Base-by-base conservation (phyloP, 2,888 invertebrate genomes). In the Portevinia maculata region DNA sequence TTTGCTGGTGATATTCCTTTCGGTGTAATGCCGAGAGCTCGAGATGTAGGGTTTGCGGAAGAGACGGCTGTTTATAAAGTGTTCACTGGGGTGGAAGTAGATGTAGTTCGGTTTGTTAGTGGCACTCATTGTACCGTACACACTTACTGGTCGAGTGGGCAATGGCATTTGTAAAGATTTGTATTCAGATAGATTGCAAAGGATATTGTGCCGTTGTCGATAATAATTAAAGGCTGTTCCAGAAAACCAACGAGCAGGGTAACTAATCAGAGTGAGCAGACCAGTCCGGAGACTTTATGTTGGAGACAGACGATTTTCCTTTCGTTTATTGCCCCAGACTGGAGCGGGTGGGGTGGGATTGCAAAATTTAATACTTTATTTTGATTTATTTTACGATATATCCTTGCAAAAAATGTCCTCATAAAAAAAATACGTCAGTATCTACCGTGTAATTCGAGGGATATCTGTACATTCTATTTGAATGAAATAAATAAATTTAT, bases 91-190 rank as follows among this genome's bases (percentile, higher is more conserved):
- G 21, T 65, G 70, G 64, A 81, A 75, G 78, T 57, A 32, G 24
- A 37, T 13, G 28, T 30, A 13, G 39, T 34, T 55, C 52, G 65
- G 44, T 60, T 48, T 48, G 74, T 74, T 60, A 44, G 39, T 59
- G 74, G 52, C 75, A 69, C 70, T 19, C 17, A 50, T 32, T 57
- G 50, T 52, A 46, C 30, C 44, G 32, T 53, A 48, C 50, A 53
- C 44, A 53, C 8, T 8, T 44, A 11, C 24, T 60, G 59, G 69
- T 70, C 62, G 39, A 79, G 48, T 67, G 67, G 67, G 60, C 62
- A 74, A 62, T 78, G 55, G 67, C 83, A 83, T 83, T 83, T 83
- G 76, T 71, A 78, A 65, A 60, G 78, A 83, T 83, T 78, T 83
- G 60, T 71, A 71, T 71, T 67, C 41, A 78, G 55, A 73, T 73